phyloP scores from a whole-genome alignment of 2,797 vertebrate species.

The Decapterus maruadsi region DNA sequence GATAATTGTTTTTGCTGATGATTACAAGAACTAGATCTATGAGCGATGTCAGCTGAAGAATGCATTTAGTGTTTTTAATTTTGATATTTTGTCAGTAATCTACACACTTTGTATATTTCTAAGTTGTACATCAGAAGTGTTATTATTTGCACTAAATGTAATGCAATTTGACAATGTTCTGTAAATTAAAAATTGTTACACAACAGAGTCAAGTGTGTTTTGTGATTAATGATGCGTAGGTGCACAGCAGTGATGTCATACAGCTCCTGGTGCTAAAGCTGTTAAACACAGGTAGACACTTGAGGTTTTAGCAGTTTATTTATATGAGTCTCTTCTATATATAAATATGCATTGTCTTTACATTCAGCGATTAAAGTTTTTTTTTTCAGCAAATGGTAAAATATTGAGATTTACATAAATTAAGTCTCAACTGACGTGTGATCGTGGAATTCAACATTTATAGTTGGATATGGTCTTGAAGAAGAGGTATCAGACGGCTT shows the following conservation, averaged over 20 bases:
- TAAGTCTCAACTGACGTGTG: constrained; percentile 75
- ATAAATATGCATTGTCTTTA: constrained; percentile 86
- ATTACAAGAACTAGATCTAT: constrained; percentile 59
- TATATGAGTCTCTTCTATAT: constrained; percentile 79
- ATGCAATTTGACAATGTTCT: constrained; percentile 84
- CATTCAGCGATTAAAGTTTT: constrained; percentile 80
- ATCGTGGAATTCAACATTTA: constrained; percentile 78
- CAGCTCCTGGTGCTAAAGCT: not conserved
- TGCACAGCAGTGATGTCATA: not conserved
- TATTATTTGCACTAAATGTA: constrained; percentile 87
- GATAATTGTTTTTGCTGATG: constrained; percentile 52
- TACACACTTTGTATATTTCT: constrained; percentile 84
- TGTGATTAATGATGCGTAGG: not conserved
- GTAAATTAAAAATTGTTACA: constrained; percentile 86
- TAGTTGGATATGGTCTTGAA: constrained; percentile 65
- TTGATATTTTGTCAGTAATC: constrained; percentile 77
- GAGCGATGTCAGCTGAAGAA: constrained; percentile 67
- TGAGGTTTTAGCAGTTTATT: constrained; percentile 76
- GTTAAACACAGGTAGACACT: constrained; percentile 5
- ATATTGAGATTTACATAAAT: constrained; percentile 86
- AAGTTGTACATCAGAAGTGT: constrained; percentile 84
- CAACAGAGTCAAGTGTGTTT: constrained; percentile 33
- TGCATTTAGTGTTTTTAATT: constrained; percentile 80
- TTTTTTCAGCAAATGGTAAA: constrained; percentile 79
- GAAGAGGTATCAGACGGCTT: constrained; percentile 74